A percentile compares a stretch with the other conserved stretches of the same genome.
phyloP scores from a whole-genome alignment of 2,888 invertebrate species.

The Tinea semifulvella region DNA sequence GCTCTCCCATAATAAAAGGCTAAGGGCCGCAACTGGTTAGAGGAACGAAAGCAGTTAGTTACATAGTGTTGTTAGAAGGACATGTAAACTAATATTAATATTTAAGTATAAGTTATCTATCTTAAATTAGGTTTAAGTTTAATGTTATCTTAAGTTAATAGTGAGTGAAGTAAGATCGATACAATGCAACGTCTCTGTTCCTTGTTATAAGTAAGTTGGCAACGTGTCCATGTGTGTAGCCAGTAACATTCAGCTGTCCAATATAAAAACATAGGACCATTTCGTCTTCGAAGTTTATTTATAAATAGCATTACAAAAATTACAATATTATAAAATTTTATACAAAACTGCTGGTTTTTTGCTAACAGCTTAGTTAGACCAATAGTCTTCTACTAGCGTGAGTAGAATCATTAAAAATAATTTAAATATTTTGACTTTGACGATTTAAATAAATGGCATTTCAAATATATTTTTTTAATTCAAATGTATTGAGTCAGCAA shows the following conservation, averaged over 20 bases:
- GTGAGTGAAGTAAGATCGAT: not conserved
- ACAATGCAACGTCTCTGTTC: not conserved
- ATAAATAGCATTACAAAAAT: conserved; percentile 48
- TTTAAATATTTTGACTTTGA: too few species aligned
- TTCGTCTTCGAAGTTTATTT: conserved; percentile 20
- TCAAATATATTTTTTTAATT: too few species aligned
- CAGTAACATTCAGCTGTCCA: not conserved
- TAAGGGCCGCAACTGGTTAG: conserved; percentile 17
- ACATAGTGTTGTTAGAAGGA: conserved; percentile 61
- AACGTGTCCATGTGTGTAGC: conserved; percentile 30
- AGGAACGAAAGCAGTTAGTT: conserved; percentile 51
- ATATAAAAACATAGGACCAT: conserved; percentile 15
- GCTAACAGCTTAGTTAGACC: too few species aligned
- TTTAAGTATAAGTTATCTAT: conserved; percentile 53
- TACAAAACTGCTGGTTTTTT: too few species aligned
- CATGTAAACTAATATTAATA: conserved; percentile 77
- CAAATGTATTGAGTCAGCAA: too few species aligned
- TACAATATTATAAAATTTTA: too few species aligned
- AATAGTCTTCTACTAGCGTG: too few species aligned
- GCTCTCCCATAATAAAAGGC: too few species aligned
- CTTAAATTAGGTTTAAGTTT: conserved; percentile 25
- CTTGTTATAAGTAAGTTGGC: conserved; percentile 22
- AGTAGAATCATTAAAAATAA: too few species aligned
- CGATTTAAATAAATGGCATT: too few species aligned
- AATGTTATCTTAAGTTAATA: conserved; percentile 6